A percentile compares a stretch with the other conserved stretches of the same genome.
Conservation (phyloP, 1,140 invertebrate genomes). For the Gerris buenoi region DNA sequence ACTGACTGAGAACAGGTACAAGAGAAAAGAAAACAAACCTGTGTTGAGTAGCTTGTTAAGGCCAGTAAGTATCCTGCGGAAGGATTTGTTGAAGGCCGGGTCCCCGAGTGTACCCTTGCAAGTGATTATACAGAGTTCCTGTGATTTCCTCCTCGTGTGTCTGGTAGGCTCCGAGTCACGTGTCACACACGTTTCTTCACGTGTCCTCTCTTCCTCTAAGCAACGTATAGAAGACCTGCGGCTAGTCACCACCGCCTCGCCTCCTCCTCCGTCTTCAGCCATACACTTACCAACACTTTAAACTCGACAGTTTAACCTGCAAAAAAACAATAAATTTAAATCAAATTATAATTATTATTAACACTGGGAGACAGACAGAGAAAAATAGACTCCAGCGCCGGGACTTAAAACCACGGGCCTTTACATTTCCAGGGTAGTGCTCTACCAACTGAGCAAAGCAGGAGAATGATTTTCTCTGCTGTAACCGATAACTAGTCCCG, state of each 20-base stretch:
- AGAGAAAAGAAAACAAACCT: conserved; percentile 31
- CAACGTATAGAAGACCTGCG: too few species aligned
- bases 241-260: not conserved
- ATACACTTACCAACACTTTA: not conserved
- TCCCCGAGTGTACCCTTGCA: conserved; percentile 64
- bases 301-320: not conserved
- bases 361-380: too few species aligned
- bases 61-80: conserved; percentile 47
- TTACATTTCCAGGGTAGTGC: too few species aligned
- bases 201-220: not conserved
- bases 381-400: too few species aligned
- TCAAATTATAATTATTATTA: too few species aligned
- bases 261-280: conserved; percentile 33
- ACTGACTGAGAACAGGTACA: not conserved
- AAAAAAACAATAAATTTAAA: too few species aligned
- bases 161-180: not conserved
- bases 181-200: not conserved
- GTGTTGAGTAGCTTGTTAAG: conserved; percentile 51
- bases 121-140: conserved; percentile 51
- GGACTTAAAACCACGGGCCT: too few species aligned
- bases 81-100: conserved; percentile 51
- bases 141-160: not conserved
- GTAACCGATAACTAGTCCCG: too few species aligned
- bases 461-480: too few species aligned
- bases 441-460: too few species aligned